Percentiles rank a stretch among this genome's conserved stretches.
Conservation (phyloP, 2,888 invertebrate species). For the Octodonta nipae region DNA sequence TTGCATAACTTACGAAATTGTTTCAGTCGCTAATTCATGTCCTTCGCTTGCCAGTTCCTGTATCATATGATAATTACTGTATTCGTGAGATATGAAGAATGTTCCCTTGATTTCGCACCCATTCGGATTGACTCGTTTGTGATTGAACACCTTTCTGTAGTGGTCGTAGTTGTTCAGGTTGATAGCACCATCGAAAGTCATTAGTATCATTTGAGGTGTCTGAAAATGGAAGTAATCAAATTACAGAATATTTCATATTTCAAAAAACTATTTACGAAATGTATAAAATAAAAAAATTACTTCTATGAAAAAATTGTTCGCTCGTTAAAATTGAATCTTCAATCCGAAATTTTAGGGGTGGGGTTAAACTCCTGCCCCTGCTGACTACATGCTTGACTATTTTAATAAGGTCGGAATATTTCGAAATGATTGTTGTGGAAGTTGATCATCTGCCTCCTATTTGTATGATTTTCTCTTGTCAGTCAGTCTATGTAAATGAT, state of each 20-base stretch:
- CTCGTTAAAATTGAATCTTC: too few relatives aligned
- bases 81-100: constrained; percentile 84
- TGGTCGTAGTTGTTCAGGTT: constrained; percentile 83
- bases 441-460: too few relatives aligned
- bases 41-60: constrained; percentile 79
- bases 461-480: too few relatives aligned
- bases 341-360: too few relatives aligned
- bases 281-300: too few relatives aligned
- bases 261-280: constrained; percentile 1
- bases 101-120: constrained; percentile 80
- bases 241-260: too few relatives aligned
- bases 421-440: too few relatives aligned
- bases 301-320: too few relatives aligned
- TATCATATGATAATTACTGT: constrained; percentile 87
- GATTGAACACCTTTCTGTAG: constrained; percentile 73
- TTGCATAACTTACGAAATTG: constrained; percentile 48
- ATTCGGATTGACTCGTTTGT: constrained; percentile 72
- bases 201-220: constrained; percentile 84
- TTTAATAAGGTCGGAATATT: too few relatives aligned
- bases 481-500: too few relatives aligned
- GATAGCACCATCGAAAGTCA: constrained; percentile 87
- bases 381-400: too few relatives aligned
- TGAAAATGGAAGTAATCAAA: constrained; percentile 42
- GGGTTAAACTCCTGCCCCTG: too few relatives aligned
- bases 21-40: constrained; percentile 69